These are phyloP conservation scores for Eptesicus fuscus DNA, from an alignment of 2,113 vertebrate genomes.

Conservation along the genomic window DNA sequence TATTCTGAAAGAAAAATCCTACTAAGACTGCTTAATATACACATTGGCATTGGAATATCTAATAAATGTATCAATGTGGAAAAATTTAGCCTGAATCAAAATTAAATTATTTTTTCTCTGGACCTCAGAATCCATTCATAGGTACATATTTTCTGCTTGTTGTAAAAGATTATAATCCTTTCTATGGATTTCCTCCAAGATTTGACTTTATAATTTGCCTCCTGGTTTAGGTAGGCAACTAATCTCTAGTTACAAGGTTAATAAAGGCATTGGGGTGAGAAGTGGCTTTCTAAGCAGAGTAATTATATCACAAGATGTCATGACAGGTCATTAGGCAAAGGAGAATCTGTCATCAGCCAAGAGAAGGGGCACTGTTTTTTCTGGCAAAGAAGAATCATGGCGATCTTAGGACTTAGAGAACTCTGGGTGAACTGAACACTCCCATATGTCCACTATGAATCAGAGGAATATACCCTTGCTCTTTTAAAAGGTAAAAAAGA, in stretches of 20 bases:
- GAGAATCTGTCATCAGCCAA: background rate
- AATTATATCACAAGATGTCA: background rate
- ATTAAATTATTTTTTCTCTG: background rate
- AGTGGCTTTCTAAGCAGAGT: background rate
- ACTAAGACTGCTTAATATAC: background rate
- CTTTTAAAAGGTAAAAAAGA: background rate
- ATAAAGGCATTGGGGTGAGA: background rate
- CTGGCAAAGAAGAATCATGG: background rate
- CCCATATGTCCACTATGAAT: background rate
- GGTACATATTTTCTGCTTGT: background rate
- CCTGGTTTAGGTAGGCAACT: background rate
- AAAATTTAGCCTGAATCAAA: background rate
- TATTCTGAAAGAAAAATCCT: background rate
- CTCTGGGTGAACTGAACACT: background rate
- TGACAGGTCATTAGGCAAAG: background rate
- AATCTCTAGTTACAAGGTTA: background rate
- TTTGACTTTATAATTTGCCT: background rate
- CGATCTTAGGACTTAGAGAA: no score
- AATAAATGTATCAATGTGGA: background rate
- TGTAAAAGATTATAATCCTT: background rate
- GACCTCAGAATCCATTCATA: background rate
- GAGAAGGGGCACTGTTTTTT: background rate
- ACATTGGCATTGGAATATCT: background rate
- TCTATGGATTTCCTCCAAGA: background rate
- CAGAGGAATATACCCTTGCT: background rate